Conservation (phyloP, 2,797 vertebrate genomes). For the Hephaestus fuliginosus region DNA sequence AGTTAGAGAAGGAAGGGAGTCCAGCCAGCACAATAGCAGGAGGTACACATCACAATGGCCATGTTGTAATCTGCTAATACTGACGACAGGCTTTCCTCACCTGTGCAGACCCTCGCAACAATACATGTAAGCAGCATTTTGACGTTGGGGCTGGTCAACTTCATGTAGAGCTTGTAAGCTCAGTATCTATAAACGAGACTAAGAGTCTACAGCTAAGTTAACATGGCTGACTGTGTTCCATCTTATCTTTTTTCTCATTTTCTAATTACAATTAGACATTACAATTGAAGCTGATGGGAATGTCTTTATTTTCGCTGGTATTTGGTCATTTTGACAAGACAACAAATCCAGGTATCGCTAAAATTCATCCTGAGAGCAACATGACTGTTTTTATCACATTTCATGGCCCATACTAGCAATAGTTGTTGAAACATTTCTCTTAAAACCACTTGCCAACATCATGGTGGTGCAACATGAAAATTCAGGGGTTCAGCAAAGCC, state of each 20-base stretch:
- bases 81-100: conserved; percentile 63
- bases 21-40: conserved; percentile 66
- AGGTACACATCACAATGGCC: conserved; percentile 46
- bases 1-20: conserved; percentile 58
- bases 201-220: no score
- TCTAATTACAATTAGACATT: no score
- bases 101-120: conserved; percentile 29
- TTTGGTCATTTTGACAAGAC: background rate
- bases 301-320: background rate
- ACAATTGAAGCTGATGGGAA: background rate
- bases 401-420: background rate
- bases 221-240: no score
- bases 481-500: background rate
- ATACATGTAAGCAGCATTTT: background rate
- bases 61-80: conserved; percentile 53
- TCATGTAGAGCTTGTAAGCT: no score
- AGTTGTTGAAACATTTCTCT: background rate
- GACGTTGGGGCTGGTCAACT: no score
- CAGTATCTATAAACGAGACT: no score
- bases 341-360: background rate
- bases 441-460: background rate
- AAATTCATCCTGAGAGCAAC: background rate
- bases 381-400: background rate
- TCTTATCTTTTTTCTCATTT: no score
- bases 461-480: background rate